Evolutionary conservation across 2,797 vertebrate genomes (phyloP), one percentile per base, ranked within the genome.

Genomic region (Aldrovandia affinis): DNA sequence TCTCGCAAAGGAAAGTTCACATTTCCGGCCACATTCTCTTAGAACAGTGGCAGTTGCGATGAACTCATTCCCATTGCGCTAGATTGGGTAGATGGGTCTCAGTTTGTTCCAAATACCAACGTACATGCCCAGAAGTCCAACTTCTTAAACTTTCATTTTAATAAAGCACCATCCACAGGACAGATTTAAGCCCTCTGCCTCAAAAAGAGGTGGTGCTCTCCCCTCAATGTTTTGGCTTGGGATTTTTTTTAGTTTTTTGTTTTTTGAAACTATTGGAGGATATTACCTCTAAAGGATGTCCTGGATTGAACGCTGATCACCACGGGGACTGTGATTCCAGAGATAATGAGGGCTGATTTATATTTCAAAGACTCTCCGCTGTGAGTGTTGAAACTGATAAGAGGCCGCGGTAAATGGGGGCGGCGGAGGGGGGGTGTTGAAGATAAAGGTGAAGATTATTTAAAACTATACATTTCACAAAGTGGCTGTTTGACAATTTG

Each of bases 291-390:
- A 92, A 94, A 95, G 93, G 92, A 93, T 95, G 93, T 94, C 93
- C 94, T 95, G 93, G 87, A 93, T 95, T 93, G 86, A 81, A 90
- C 87, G 89, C 91, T 89, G 89, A 92, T 95, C 92, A 92, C 93
- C 92, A 95, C 93, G 92, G 93, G 93, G 93, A 95, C 93, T 87
- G 92, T 94, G 93, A 92, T 94, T 65, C 89, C 88, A 91, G 90
- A 92, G 93, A 95, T 92, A 92, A 93, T 93, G 88, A 92, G 89
- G 85, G 85, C 88, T 91, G 90, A 92, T 92, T 89, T 92, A 90
- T 92, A 92, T 93, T 94, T 94, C 91, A 94, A 91, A 92, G 89
- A 83, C 82, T 91, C 81, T 88, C 81, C 22, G 83, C 83, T 73
- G 85, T 83, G 88, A 89, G 88, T 87, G 85, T 68, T 79, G 81